Conservation (phyloP, 2,113 vertebrate species). For the Todiramphus saurophagus region DNA sequence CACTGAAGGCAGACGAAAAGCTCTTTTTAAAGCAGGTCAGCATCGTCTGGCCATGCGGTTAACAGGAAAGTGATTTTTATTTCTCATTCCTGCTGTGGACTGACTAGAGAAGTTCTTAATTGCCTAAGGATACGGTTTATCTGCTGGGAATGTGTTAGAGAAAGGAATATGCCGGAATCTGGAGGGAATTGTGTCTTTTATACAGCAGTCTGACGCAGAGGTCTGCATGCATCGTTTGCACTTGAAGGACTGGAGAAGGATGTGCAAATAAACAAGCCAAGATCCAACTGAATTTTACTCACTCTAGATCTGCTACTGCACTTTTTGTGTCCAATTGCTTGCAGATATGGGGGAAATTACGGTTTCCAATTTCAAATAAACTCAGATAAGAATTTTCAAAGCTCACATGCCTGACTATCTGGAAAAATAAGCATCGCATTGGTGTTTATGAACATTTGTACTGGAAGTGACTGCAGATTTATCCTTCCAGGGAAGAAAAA, state of each 20-base stretch:
- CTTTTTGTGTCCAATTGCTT: neutral
- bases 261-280: neutral
- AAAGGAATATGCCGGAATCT: neutral
- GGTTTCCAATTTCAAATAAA: neutral
- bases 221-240: neutral
- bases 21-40: neutral
- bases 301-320: neutral
- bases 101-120: neutral
- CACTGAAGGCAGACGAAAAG: neutral
- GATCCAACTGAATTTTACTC: neutral
- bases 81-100: neutral
- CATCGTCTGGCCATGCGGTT: neutral
- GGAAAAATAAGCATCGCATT: neutral
- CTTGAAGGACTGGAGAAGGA: neutral
- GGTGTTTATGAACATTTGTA: neutral
- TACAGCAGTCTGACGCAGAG: neutral
- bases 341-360: neutral
- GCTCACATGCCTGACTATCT: neutral
- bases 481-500: conserved; percentile 15
- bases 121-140: neutral
- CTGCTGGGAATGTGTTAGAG: neutral
- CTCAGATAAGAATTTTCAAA: neutral
- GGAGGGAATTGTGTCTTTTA: neutral
- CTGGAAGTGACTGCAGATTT: neutral
- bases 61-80: neutral